Base-by-base conservation (phyloP, 2,888 invertebrate species). In the Pantelozetes paolii region DNA sequence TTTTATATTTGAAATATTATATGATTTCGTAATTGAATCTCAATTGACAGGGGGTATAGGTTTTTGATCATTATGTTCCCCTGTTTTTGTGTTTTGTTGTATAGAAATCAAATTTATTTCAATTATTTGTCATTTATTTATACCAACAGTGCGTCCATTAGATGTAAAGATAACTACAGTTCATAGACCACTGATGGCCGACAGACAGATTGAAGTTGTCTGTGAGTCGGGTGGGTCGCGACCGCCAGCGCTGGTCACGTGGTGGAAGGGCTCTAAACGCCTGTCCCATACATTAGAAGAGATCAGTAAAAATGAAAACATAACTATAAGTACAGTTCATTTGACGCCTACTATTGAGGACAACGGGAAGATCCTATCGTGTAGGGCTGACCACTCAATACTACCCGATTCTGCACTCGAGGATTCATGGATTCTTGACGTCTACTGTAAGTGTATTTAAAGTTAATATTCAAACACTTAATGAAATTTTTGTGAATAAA, bases 181-280 rank as follows among this genome's bases (percentile, higher is more conserved):
- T 26, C 76, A 75, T 36, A 54, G 75, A 8, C 76, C 78, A 1
- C 32, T 78, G n/a, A 74, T 77, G 11, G 75, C 75, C 15, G 78
- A 75, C 0, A 74, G 73, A 15, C 26, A 36, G 5, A 71, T 76
- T 0, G 77, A 77, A 45, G 71, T 78, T n/a, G 74, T 76, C 6
- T 78, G 78, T 57, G 74, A 76, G n/a, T 76, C 78, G 13, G 48
- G 75, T 11, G 78, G 78, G 9, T 77, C 77, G 1, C 48, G 77
- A 54, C 78, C 78, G 0, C 78, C 78, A 20, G 78, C 78, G n/a
- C 75, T 77, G 57, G 73, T 78, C 13, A 73, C 76, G 5, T 78
- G 78, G 78, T 78, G 77, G 77, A 71, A 72, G 26, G 69, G 59
- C 11, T 64, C 74, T 0, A 71, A 72, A 36, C 71, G 72, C 57